phyloP scores from a whole-genome alignment of 2,888 invertebrate species.

The Ligdia adustata region DNA sequence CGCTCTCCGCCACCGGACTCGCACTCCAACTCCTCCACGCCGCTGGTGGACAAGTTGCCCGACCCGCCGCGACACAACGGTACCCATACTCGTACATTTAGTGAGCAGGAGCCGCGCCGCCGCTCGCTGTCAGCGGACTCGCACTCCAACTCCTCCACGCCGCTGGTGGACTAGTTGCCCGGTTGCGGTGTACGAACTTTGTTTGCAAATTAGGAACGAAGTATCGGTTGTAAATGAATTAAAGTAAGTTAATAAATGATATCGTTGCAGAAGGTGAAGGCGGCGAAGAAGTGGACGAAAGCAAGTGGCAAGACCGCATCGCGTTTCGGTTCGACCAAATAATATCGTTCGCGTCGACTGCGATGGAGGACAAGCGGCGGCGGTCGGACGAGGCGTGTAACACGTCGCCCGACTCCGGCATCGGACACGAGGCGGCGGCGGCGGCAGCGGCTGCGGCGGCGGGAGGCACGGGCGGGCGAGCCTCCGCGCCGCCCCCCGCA shows the following conservation, averaged over 20 bases:
- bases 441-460: slow-evolving; percentile 58
- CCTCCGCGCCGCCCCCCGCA: slow-evolving; percentile 53
- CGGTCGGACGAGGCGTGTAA: slow-evolving; percentile 93
- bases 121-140: slow-evolving; percentile 72
- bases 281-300: slow-evolving; percentile 89
- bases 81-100: slow-evolving; percentile 25
- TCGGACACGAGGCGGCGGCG: slow-evolving; percentile 88
- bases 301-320: slow-evolving; percentile 96
- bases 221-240: no score
- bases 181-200: no score
- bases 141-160: slow-evolving; percentile 87
- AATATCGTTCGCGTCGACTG: slow-evolving; percentile 96
- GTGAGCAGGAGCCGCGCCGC: slow-evolving; percentile 51
- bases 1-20: slow-evolving; percentile 72
- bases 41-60: slow-evolving; percentile 84
- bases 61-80: slow-evolving; percentile 74
- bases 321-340: slow-evolving; percentile 97
- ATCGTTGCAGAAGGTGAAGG: slow-evolving; percentile 84
- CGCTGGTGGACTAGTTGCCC: slow-evolving; percentile 84
- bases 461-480: slow-evolving; percentile 58
- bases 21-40: slow-evolving; percentile 87
- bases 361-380: slow-evolving; percentile 93
- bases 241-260: no score
- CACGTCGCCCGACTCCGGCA: slow-evolving; percentile 92
- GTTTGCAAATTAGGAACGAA: no score